Base-by-base conservation (phyloP, 2,888 invertebrate genomes). In the Pammene fasciana region DNA sequence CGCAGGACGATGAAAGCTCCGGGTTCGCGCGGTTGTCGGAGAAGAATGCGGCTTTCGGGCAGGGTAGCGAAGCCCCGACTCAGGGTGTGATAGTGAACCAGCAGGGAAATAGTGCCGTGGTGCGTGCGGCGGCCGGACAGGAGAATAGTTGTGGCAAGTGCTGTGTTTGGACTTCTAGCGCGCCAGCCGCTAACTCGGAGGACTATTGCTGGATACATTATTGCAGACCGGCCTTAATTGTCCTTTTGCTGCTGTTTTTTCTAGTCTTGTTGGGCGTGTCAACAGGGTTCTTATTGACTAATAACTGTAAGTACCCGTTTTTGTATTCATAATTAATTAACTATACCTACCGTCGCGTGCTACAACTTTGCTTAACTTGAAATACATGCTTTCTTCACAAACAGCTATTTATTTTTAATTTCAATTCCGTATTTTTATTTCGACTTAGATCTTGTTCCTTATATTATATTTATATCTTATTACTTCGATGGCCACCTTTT, bases 281-380 rank as follows among this genome's bases (percentile, higher is more conserved):
- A 77, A 93, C 93, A 82, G 93, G 93, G 82, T 92, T 94, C 77
- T 86, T 94, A 83, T 85, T 94, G 81, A 94, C 93, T 79, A 93
- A 93, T 86, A 94, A 94, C 83, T 94, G 94, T 94, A 82, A 93
- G 93, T 93, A 88, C 14, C 64, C 45, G 26, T 26, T 26, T 26
- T 26, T 26, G 26, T 26, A 4, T 26, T 38, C 38, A 9, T 38
- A 38, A 38, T 38, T 38, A 1, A 38, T 38, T 38, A 38, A 9
- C n/a, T n/a, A n/a, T n/a, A n/a, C n/a, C n/a, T n/a, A n/a, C n/a
- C n/a, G n/a, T n/a, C n/a, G n/a, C n/a, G n/a, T n/a, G n/a, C n/a
- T n/a, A n/a, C n/a, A n/a, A n/a, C n/a, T n/a, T n/a, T n/a, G n/a
- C n/a, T n/a, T n/a, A n/a, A n/a, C n/a, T n/a, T n/a, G n/a, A n/a